Evolutionary conservation across 2,113 vertebrate species (phyloP).

Genomic region (Phrynocephalus versicolor): DNA sequence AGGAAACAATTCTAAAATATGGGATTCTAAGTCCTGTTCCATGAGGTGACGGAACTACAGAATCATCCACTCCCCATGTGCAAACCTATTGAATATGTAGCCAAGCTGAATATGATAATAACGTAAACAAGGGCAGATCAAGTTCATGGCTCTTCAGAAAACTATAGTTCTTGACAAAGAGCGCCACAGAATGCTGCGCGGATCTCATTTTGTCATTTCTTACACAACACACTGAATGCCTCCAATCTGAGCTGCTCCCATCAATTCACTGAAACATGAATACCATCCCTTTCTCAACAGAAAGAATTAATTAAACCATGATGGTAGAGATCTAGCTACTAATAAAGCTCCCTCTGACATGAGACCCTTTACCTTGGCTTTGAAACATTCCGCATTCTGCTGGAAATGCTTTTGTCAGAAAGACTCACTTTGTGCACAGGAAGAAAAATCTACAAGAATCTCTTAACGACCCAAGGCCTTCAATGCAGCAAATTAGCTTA

Average conservation of each 20-base stretch:
- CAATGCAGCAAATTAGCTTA: background rate
- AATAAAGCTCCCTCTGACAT: slow-evolving; percentile 66
- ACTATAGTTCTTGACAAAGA: slow-evolving; percentile 62
- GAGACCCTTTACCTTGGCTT: slow-evolving; percentile 79
- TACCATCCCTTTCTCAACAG: slow-evolving; percentile 69
- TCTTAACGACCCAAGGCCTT: slow-evolving; percentile 19
- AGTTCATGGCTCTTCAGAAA: slow-evolving; percentile 63
- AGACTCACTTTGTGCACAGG: slow-evolving; percentile 23
- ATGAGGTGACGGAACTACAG: background rate
- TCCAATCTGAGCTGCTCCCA: slow-evolving; percentile 68
- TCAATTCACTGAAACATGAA: slow-evolving; percentile 77
- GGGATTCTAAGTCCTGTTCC: background rate
- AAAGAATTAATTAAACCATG: slow-evolving; percentile 76
- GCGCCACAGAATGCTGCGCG: slow-evolving; percentile 63
- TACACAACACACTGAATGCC: slow-evolving; percentile 69
- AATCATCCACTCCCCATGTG: slow-evolving; percentile 30
- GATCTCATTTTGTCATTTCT: slow-evolving; percentile 68
- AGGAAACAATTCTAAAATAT: background rate
- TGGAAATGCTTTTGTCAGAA: slow-evolving; percentile 64
- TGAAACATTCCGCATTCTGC: slow-evolving; percentile 63
- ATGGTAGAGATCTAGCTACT: slow-evolving; percentile 66
- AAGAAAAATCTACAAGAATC: slow-evolving; percentile 14
- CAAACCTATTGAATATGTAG: slow-evolving; percentile 24
- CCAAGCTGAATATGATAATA: slow-evolving; percentile 53
- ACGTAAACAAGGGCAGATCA: slow-evolving; percentile 70